A percentile compares a stretch with the other conserved stretches of the same genome.
phyloP scores from a whole-genome alignment of 2,113 vertebrate species.

The Laticauda laticaudata region DNA sequence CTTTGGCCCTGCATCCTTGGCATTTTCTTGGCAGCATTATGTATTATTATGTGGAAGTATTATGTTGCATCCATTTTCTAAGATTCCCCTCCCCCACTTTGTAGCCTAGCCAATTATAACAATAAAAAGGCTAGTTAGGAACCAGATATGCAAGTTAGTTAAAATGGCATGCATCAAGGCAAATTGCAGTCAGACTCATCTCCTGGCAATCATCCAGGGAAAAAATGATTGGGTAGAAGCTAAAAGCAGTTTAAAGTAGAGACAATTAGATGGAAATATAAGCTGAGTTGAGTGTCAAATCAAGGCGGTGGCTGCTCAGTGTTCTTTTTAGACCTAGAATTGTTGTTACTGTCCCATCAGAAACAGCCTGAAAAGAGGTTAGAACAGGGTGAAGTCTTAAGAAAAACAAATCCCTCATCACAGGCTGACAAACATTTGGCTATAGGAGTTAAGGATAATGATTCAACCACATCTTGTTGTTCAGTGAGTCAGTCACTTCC shows the following conservation, averaged over 20 bases:
- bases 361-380: background rate
- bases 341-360: background rate
- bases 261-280: background rate
- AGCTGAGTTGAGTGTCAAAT: background rate
- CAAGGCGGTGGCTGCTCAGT: background rate
- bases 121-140: background rate
- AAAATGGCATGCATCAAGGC: background rate
- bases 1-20: background rate
- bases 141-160: background rate
- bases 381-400: background rate
- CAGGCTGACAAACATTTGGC: background rate
- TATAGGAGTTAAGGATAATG: background rate
- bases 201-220: too few species aligned
- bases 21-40: background rate
- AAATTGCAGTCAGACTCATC: background rate
- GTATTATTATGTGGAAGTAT: background rate
- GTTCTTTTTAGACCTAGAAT: background rate
- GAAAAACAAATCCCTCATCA: background rate
- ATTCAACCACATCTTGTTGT: background rate
- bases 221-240: background rate
- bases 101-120: background rate
- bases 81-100: background rate
- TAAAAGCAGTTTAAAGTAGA: background rate
- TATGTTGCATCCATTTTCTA: background rate
- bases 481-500: background rate